phyloP scores from a whole-genome alignment of 2,113 vertebrate species.

The Caranx ignobilis region DNA sequence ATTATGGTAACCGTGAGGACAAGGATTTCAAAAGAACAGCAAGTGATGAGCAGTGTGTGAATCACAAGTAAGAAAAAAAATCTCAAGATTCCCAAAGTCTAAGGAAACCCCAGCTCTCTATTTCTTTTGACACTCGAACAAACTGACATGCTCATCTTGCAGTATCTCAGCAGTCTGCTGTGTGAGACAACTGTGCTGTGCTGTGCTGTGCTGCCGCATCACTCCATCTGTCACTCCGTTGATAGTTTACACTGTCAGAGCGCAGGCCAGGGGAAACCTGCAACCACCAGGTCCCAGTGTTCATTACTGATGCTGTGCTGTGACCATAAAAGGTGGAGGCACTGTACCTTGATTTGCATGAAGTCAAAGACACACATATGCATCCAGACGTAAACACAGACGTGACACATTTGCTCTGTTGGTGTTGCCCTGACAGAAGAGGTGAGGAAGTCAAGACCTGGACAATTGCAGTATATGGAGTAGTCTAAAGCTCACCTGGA shows the following conservation, averaged over 20 bases:
- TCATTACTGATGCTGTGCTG: constrained; percentile 44
- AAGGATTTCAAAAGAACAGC: not conserved
- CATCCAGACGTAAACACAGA: constrained; percentile 25
- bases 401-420: constrained; percentile 9
- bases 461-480: not conserved
- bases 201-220: constrained; percentile 6
- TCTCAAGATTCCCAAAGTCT: not conserved
- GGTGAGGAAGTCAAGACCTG: constrained; percentile 24
- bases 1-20: not conserved
- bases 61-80: not conserved
- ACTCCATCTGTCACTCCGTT: constrained; percentile 59
- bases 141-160: constrained; percentile 9
- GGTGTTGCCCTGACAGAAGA: constrained; percentile 18
- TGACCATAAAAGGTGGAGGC: constrained; percentile 30
- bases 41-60: not conserved
- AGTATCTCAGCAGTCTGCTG: constrained; percentile 1
- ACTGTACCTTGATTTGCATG: not conserved
- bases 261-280: constrained; percentile 23
- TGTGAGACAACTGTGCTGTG: constrained; percentile 23
- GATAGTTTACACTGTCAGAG: constrained; percentile 43
- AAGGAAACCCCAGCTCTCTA: not conserved
- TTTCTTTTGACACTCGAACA: not conserved
- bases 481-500: constrained; percentile 39
- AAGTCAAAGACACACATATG: constrained; percentile 10
- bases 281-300: constrained; percentile 33